Evolutionary conservation across 1,140 invertebrate genomes (phyloP).

Genomic region (Bombus cullumanus): DNA sequence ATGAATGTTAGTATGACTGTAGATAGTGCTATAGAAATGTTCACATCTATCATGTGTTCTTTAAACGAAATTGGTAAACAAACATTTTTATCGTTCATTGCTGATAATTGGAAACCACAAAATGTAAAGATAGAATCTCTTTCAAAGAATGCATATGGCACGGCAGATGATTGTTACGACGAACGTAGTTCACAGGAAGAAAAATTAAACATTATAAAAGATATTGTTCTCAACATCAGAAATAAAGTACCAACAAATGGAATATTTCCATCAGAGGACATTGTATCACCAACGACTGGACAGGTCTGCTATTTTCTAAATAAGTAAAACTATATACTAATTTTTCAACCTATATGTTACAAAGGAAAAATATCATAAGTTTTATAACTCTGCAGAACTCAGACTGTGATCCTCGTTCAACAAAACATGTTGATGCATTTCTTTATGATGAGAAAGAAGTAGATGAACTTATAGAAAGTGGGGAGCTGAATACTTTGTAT

Average conservation of each 20-base stretch:
- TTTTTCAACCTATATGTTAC: background rate
- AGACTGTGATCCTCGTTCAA: slow-evolving; percentile 84
- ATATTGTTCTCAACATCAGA: slow-evolving; percentile 83
- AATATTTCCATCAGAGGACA: slow-evolving; percentile 84
- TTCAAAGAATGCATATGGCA: background rate
- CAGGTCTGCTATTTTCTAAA: slow-evolving; percentile 71
- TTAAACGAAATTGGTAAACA: slow-evolving; percentile 56
- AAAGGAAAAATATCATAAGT: slow-evolving; percentile 20
- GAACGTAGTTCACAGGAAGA: slow-evolving; percentile 61
- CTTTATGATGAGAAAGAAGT: slow-evolving; percentile 87
- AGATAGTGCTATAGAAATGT: slow-evolving; percentile 1
- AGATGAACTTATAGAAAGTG: slow-evolving; percentile 85
- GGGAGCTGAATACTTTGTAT: slow-evolving; percentile 85
- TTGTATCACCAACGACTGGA: slow-evolving; percentile 82
- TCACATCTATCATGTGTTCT: slow-evolving; percentile 44
- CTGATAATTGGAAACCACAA: slow-evolving; percentile 70
- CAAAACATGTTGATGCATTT: slow-evolving; percentile 89
- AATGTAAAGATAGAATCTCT: slow-evolving; percentile 12
- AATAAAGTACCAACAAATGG: slow-evolving; percentile 84
- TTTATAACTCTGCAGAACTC: slow-evolving; percentile 81
- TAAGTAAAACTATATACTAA: background rate
- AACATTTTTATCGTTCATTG: slow-evolving; percentile 71
- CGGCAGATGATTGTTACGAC: background rate
- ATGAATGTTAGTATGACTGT: background rate
- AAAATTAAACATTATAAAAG: slow-evolving; percentile 74